Base-by-base conservation (phyloP, 2,888 invertebrate species). In the Tetramorium bicarinatum region DNA sequence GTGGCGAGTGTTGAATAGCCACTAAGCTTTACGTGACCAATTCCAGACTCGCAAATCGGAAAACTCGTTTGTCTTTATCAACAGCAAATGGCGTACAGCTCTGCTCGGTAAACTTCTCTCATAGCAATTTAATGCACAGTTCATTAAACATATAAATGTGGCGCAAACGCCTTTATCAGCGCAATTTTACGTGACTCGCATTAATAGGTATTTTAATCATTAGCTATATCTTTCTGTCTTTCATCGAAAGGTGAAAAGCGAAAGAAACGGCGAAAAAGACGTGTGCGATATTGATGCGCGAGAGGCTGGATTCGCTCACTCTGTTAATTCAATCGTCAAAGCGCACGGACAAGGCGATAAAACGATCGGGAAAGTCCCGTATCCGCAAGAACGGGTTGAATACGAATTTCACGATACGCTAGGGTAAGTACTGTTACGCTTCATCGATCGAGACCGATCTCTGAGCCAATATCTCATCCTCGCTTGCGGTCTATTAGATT, bases 401-500 rank as follows among this genome's bases (percentile, higher is more conserved):
- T 83, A 81, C 56, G 83, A 89, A 80, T 83, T 82, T 83, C 66
- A 77, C 83, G 85, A 86, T 66, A 86, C 59, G 77, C 69, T 59
- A 59, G 83, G 74, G 75, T 87, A 89, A 89, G 86, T 87, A 85
- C 77, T 54, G 83, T 83, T 82, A 82, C 85, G 64, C 52, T 62
- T 67, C 87, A 92, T 91, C 90, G 89, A 88, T 87, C 91, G 88
- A 69, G 38, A 66, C 82, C 85, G 85, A 91, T 88, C 88, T 86
- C 84, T 84, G 85, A 92, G 88, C 91, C 93, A 92, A 93, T 93
- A 92, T 93, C 91, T 92, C 92, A 93, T 92, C 91, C 88, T 87
- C 87, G 90, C 89, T 91, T 87, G 89, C 88, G 89, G 92, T 93
- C 91, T 94, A 93, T 93, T 93, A 93, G 92, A 93, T 93, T 93